Base-by-base conservation (phyloP, 2,797 vertebrate species). In the Urophycis tenuis region DNA sequence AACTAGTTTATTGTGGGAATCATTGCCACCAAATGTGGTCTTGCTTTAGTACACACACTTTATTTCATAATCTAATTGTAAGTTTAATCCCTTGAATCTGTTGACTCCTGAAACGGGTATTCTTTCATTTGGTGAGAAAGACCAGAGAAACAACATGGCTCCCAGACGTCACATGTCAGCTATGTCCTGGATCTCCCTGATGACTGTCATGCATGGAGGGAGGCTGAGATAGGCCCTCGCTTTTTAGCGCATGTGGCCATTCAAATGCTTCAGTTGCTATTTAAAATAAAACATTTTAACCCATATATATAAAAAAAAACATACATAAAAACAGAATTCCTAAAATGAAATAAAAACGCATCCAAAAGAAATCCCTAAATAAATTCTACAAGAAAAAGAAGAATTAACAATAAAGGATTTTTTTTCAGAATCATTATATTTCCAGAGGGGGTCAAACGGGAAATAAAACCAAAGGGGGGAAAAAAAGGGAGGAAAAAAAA, bases 111-210 rank as follows among this genome's bases (percentile, higher is more conserved):
- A 25, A 70, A 17, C 11, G 15, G 19, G 33, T 32, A 25, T 72
- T 25, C 35, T 19, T 33, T 60, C 22, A 67, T 67, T 25, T 67
- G 2, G 12, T 67, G 11, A 67, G 12, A 67, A 29, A 14, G 22
- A 60, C 7, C 22, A 60, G 53, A n/a, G 53, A 25, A 60, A 60
- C 4, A 70, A 70, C 10, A 32, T 70, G 67, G 25, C 29, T 12
- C 11, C 67, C 35, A 32, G 64, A 60, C 25, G 76, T 82, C 53
- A n/a, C 53, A 60, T n/a, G 53, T 25, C 53, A 60, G 53, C 53
- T 75, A 79, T 71, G 82, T 77, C 71, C 29, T 41, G 72, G 79
- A 15, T 64, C 73, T 31, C 19, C 77, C 12, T 72, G 34, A 75
- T 72, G 34, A 74, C 49, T 67, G 45, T 71, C 72, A 60, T 41